Percentiles rank a stretch among this genome's conserved stretches.
Conservation (phyloP, 2,888 invertebrate genomes). For the Anorthoa munda region DNA sequence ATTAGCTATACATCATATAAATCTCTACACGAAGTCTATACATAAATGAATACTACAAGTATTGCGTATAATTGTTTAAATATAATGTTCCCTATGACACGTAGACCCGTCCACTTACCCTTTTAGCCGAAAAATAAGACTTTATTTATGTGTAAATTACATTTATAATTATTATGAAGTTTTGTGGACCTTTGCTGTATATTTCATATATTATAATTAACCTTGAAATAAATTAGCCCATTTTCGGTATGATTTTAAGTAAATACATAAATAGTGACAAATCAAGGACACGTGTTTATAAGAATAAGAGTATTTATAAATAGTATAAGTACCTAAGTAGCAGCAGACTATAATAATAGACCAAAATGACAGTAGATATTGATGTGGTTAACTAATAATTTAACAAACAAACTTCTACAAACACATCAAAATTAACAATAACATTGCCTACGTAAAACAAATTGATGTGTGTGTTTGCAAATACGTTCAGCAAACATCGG, state of each 20-base stretch:
- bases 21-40: slow-evolving; percentile 69
- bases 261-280: slow-evolving; percentile 14
- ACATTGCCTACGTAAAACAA: slow-evolving; percentile 35
- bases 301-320: background rate
- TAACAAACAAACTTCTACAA: slow-evolving; percentile 4
- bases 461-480: slow-evolving; percentile 44
- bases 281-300: slow-evolving; percentile 24
- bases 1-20: slow-evolving; percentile 76
- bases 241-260: background rate
- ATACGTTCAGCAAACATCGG: slow-evolving; percentile 46
- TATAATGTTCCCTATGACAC: slow-evolving; percentile 78
- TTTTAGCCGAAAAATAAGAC: slow-evolving; percentile 70
- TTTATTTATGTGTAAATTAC: slow-evolving; percentile 37
- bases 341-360: slow-evolving; percentile 1
- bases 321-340: slow-evolving; percentile 4
- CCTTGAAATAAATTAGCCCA: slow-evolving; percentile 1
- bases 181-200: slow-evolving; percentile 13
- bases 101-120: slow-evolving; percentile 72
- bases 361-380: slow-evolving; percentile 16
- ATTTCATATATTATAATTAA: slow-evolving; percentile 1
- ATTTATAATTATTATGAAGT: slow-evolving; percentile 29
- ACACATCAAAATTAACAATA: slow-evolving; percentile 37
- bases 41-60: slow-evolving; percentile 64
- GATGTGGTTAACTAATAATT: slow-evolving; percentile 8
- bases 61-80: slow-evolving; percentile 66